Percentiles rank a stretch among this genome's conserved stretches.
Evolutionary conservation across 35 echinoderm and acorn worm species (phyloP).

Genomic region (Ophiothrix spiculata): DNA sequence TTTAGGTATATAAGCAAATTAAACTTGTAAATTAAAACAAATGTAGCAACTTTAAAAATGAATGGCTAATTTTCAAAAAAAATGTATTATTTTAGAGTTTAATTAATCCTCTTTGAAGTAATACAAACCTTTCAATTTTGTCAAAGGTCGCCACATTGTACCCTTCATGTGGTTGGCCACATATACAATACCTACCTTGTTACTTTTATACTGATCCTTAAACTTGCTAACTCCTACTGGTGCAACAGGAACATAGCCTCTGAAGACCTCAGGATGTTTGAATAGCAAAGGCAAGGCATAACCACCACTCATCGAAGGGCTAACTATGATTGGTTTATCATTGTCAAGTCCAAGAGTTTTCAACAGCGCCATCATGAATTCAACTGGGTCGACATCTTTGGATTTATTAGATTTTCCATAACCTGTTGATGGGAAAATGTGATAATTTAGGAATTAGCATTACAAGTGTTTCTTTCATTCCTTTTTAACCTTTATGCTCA

Average conservation of each 20-base stretch:
- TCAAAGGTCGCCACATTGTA: too few species aligned
- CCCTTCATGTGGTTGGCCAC: too few species aligned
- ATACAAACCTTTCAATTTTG: too few species aligned
- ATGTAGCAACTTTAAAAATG: too few species aligned
- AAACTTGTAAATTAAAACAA: too few species aligned
- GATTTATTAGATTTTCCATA: constrained; percentile 56
- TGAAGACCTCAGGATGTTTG: constrained; percentile 43
- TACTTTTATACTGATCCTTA: constrained; percentile 39
- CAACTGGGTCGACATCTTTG: neutral
- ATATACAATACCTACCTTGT: constrained; percentile 64
- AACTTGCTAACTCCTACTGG: constrained; percentile 54
- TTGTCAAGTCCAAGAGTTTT: constrained; percentile 33
- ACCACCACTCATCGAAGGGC: constrained; percentile 88
- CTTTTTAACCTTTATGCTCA: too few species aligned
- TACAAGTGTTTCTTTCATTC: neutral
- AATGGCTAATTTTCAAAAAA: too few species aligned
- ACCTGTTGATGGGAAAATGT: constrained; percentile 7
- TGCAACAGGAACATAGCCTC: constrained; percentile 78
- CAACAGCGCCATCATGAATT: constrained; percentile 41
- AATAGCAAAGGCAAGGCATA: constrained; percentile 63
- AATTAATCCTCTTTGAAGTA: too few species aligned
- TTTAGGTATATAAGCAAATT: too few species aligned
- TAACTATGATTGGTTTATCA: constrained; percentile 51
- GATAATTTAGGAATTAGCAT: too few species aligned
- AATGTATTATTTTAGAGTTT: too few species aligned